Evolutionary conservation across 2,888 invertebrate species (phyloP), one percentile per base, ranked within the genome.

Genomic region (Mycogona germanica): DNA sequence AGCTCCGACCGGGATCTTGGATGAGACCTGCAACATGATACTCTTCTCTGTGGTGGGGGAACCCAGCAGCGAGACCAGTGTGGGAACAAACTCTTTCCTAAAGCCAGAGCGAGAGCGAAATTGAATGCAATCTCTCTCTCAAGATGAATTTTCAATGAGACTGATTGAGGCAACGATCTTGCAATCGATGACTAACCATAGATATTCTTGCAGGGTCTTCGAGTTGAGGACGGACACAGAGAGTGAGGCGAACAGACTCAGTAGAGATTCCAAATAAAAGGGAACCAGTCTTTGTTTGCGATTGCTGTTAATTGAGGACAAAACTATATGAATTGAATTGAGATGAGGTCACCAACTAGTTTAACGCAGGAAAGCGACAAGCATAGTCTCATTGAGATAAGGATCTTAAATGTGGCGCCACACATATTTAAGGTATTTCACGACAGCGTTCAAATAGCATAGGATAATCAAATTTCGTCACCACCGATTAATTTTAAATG

Each of bases 41-140:
- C 82, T 81, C 63, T 82, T 83, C 65, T 83, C 84, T 63, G 87
- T 87, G 50, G 86, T 78, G 0, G 92, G 92, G 7, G 89, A 85
- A 0, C 92, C 92, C 2, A 93, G 75, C 55, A 92, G 82, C 0
- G 87, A 84, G 53, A 93, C 83, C 59, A 93, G 72, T 1, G 87
- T 83, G 0, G 93, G 93, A 64, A 91, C 92, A 65, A 93, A 84
- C 64, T 88, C 84, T 68, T 92, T 89, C 93, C 93, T 55, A 45
- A 14, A 2, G 21, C 3, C 17, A 41, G n/a, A 7, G 41, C 2
- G 14, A 19, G 23, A 50, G 2, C 23, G 9, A 45, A 46, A 14
- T n/a, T 17, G 38, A 9, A 26, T 17, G 3, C 21, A 17, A 28
- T 17, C 7, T 6, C 2, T 9, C 40, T 3, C 9, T 7, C 9